These are phyloP conservation scores for Entomobrya multifasciata DNA, from an alignment of 2,888 invertebrate species.

Conservation along the genomic window DNA sequence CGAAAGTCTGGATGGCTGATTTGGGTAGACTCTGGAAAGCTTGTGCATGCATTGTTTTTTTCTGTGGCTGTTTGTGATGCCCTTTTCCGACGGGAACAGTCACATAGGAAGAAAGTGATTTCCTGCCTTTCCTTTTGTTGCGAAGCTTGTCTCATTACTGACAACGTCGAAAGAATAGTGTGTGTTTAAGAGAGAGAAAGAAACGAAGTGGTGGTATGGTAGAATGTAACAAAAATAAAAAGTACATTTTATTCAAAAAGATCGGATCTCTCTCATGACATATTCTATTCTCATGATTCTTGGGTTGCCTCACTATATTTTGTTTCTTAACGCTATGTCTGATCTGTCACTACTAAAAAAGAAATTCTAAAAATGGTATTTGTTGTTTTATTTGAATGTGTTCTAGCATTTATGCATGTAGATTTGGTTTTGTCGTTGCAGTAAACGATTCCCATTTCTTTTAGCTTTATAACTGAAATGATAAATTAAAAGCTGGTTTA, in stretches of 20 bases:
- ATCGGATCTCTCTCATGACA: no score
- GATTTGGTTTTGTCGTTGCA: no score
- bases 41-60: constrained; percentile 16
- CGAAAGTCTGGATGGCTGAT: no score
- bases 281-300: no score
- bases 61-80: constrained; percentile 27
- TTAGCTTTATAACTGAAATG: no score
- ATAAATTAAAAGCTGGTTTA: no score
- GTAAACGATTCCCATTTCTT: no score
- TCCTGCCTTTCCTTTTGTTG: constrained; percentile 59
- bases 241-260: background rate
- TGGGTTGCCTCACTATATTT: no score
- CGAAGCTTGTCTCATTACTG: constrained; percentile 61
- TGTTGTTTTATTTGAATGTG: background rate
- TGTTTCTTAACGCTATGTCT: no score
- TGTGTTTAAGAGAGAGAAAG: constrained; percentile 11
- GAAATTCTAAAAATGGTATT: background rate
- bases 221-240: background rate
- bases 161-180: constrained; percentile 24
- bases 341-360: no score
- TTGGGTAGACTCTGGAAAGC: no score
- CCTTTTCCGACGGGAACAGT: constrained; percentile 49
- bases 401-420: background rate
- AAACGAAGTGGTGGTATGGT: background rate
- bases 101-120: constrained; percentile 64